Evolutionary conservation across 2,113 vertebrate genomes (phyloP).

Genomic region (Sisor rabdophorus): DNA sequence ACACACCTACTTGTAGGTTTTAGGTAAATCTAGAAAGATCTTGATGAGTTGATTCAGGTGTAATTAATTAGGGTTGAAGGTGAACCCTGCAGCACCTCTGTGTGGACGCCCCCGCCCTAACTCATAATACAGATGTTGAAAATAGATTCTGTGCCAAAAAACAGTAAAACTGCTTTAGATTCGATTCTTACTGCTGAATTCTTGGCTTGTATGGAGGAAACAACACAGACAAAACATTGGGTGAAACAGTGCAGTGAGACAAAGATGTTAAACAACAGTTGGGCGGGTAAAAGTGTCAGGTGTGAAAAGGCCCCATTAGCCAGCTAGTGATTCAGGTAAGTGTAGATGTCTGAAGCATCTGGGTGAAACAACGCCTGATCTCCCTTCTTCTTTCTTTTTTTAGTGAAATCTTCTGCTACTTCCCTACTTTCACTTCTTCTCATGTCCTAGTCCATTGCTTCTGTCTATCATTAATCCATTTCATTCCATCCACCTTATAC

Average conservation of each 20-base stretch:
- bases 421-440: background rate
- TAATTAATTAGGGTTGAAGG: too few relatives aligned
- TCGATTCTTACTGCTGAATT: constrained; percentile 28
- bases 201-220: constrained; percentile 18
- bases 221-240: constrained; percentile 27
- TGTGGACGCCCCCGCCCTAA: background rate
- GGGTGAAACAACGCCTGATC: constrained; percentile 24
- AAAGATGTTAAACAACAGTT: constrained; percentile 40
- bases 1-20: too few relatives aligned
- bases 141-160: background rate
- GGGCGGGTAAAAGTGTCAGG: constrained; percentile 37
- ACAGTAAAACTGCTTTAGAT: constrained; percentile 26
- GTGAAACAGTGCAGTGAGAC: constrained; percentile 34
- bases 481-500: background rate
- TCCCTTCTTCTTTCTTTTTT: constrained; percentile 27
- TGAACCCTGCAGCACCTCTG: too few relatives aligned
- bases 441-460: background rate
- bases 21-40: too few relatives aligned
- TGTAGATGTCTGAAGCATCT: constrained; percentile 43
- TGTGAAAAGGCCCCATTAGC: constrained; percentile 53
- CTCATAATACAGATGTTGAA: background rate
- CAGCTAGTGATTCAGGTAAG: constrained; percentile 59
- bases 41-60: too few relatives aligned
- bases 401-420: background rate
- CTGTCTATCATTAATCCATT: constrained; percentile 18